Conservation (phyloP, 2,888 invertebrate species). For the Hypomecis atomaria region DNA sequence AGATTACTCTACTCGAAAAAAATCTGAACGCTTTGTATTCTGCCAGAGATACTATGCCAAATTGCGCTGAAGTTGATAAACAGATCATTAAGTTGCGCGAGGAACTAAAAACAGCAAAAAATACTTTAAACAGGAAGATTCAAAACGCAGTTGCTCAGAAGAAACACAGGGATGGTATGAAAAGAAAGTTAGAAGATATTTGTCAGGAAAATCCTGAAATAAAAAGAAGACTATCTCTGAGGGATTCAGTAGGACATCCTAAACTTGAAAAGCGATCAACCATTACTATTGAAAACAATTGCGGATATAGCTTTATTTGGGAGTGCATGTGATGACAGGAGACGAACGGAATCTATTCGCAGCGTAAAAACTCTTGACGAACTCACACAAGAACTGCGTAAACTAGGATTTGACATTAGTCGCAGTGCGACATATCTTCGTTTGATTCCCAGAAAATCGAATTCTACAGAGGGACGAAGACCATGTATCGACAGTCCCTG, state of each 20-base stretch:
- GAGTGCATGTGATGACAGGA: no score
- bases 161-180: slow-evolving; percentile 34
- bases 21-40: slow-evolving; percentile 44
- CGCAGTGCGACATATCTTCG: slow-evolving; percentile 40
- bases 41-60: slow-evolving; percentile 45
- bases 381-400: slow-evolving; percentile 5
- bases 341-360: no score
- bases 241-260: slow-evolving; percentile 47
- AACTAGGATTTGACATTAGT: slow-evolving; percentile 6
- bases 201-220: slow-evolving; percentile 46
- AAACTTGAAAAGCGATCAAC: slow-evolving; percentile 44
- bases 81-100: no score
- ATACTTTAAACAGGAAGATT: background rate
- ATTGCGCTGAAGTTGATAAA: no score
- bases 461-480: slow-evolving; percentile 37
- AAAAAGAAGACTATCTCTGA: slow-evolving; percentile 45
- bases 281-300: slow-evolving; percentile 44
- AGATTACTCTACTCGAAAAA: slow-evolving; percentile 43
- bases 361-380: no score
- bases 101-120: no score
- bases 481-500: slow-evolving; percentile 44
- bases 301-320: slow-evolving; percentile 46
- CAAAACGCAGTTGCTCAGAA: slow-evolving; percentile 40
- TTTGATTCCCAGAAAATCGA: slow-evolving; percentile 36
- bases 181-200: slow-evolving; percentile 37